Percentiles rank a stretch among this genome's conserved stretches.
phyloP scores from a whole-genome alignment of 2,113 vertebrate genomes.

The Variabilichromis moorii region DNA sequence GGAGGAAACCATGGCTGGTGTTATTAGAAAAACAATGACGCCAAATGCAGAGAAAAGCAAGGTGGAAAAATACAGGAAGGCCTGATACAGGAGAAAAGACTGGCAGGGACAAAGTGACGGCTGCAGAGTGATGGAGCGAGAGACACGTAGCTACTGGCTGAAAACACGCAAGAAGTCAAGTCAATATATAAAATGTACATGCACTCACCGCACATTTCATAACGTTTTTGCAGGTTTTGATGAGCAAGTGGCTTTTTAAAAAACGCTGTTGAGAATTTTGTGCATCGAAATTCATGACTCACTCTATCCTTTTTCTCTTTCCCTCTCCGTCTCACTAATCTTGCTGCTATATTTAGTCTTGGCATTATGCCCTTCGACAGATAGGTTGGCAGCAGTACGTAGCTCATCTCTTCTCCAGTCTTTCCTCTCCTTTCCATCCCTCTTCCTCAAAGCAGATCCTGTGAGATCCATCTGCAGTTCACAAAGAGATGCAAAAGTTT shows the following conservation, averaged over 20 bases:
- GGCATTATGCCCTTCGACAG: conserved; percentile 62
- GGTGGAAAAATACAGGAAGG: conserved; percentile 77
- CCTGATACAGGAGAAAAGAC: conserved; percentile 57
- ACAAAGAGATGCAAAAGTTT: background rate
- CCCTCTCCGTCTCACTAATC: conserved; percentile 50
- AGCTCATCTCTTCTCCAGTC: background rate
- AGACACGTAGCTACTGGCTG: background rate
- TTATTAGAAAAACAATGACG: conserved; percentile 58
- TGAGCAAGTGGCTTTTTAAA: background rate
- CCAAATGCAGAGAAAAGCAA: conserved; percentile 46
- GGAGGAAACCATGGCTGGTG: conserved; percentile 50
- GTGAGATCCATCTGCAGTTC: background rate
- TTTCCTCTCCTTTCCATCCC: background rate
- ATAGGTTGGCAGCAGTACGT: conserved; percentile 54
- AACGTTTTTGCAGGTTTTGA: background rate
- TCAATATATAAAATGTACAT: background rate
- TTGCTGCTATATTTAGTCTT: conserved; percentile 73
- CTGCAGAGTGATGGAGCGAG: background rate
- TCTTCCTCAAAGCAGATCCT: background rate
- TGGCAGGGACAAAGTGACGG: background rate
- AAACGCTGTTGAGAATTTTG: conserved; percentile 2
- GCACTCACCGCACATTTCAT: background rate
- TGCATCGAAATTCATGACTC: conserved; percentile 57
- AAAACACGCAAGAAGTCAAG: background rate
- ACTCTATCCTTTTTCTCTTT: conserved; percentile 31